Evolutionary conservation across 2,888 invertebrate genomes (phyloP), one percentile per base, ranked within the genome.

Genomic region (Eupithecia abbreviata): DNA sequence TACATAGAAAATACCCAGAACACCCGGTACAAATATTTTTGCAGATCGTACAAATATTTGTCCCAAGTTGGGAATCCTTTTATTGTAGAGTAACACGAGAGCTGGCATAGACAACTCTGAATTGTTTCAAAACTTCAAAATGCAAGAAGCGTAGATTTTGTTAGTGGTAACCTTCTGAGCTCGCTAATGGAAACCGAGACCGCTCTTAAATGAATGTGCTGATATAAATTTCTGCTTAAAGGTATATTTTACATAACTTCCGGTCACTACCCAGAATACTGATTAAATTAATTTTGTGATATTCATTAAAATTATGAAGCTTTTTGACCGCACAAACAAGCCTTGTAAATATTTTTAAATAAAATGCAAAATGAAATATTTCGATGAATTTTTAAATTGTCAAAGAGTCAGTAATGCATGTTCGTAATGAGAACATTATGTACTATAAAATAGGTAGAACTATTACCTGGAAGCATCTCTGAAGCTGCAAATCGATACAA

Each of bases 201-300:
- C 89, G 89, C 90, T 89, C 86, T 87, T 89, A 91, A 91, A 93
- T 92, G 91, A 93, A 93, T 91, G 92, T 92, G 90, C 91, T 92
- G 93, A 93, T 93, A 92, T 90, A 90, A 89, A 89, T 90, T 88
- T 90, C 84, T 89, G 90, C 92, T 93, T 91, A 92, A 90, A 91
- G 90, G 88, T 87, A 86, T 92, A 89, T 89, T 93, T 93, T 91
- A 90, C 92, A 93, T 93, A 93, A 93, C 92, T 92, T 93, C 89
- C 90, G 91, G 91, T 89, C 91, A 90, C 91, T 88, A 89, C 87
- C 91, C 90, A 88, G 91, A 91, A 91, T 87, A 89, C 88, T 89
- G 89, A 90, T 90, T 90, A 90, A 88, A 75, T 73, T 71, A 71
- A 77, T 78, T 67, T 73, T 88, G 85, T 84, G 82, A 85, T 88